phyloP scores from a whole-genome alignment of 35 echinoderm and acorn worm genomes.

The Apostichopus californicus region DNA sequence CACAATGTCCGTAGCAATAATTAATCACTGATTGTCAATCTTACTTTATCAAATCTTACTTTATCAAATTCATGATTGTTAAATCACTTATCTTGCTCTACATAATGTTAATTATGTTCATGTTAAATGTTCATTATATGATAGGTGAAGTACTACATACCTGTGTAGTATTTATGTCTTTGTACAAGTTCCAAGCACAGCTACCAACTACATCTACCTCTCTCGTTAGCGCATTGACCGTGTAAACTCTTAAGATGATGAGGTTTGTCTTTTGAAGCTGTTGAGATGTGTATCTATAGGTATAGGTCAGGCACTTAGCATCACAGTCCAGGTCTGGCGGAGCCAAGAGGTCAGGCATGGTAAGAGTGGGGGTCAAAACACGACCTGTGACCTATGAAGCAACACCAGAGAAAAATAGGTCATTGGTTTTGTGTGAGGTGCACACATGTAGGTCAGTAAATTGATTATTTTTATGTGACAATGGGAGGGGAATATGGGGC shows the following conservation, averaged over 20 bases:
- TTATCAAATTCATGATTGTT: too few species aligned
- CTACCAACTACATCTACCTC: conserved; percentile 52
- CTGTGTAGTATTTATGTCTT: not conserved
- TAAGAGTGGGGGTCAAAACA: not conserved
- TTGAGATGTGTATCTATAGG: conserved; percentile 9
- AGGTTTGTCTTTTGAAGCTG: conserved; percentile 26
- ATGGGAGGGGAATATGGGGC: not conserved
- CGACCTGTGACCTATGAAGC: conserved; percentile 59
- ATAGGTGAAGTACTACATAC: not conserved
- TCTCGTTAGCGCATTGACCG: conserved; percentile 66
- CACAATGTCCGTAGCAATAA: too few species aligned
- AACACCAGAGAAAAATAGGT: not conserved
- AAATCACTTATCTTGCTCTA: too few species aligned
- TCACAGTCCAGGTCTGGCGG: conserved; percentile 46
- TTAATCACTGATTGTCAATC: too few species aligned
- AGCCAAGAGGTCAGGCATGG: conserved; percentile 27
- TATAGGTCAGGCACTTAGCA: conserved; percentile 51
- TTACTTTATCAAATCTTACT: too few species aligned
- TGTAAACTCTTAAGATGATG: conserved; percentile 62
- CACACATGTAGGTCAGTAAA: not conserved
- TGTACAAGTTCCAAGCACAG: not conserved
- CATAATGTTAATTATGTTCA: not conserved
- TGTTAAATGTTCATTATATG: too few species aligned
- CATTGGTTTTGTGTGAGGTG: not conserved
- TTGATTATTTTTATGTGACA: not conserved